phyloP scores from a whole-genome alignment of 2,113 vertebrate genomes.

The Prochilodus magdalenae region DNA sequence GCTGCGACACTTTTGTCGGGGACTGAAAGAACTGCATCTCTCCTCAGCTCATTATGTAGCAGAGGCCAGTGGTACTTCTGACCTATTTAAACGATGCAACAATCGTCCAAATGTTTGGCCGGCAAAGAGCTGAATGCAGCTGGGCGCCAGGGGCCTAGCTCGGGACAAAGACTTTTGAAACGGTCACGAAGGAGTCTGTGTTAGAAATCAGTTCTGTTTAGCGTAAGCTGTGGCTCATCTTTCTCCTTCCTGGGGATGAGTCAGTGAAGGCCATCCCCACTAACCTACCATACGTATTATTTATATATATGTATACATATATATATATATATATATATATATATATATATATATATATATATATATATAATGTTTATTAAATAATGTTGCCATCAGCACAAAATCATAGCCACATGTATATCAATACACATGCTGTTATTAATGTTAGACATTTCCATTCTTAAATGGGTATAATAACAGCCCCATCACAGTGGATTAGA shows the following conservation, averaged over 20 bases:
- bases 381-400: no score
- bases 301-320: no score
- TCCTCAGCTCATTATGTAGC: slow-evolving; percentile 69
- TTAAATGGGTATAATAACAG: no score
- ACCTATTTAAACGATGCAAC: slow-evolving; percentile 68
- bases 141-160: slow-evolving; percentile 21
- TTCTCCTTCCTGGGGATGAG: slow-evolving; percentile 41
- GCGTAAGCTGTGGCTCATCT: slow-evolving; percentile 34
- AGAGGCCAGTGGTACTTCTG: slow-evolving; percentile 59
- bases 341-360: no score
- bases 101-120: slow-evolving; percentile 56
- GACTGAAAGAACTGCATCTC: slow-evolving; percentile 74
- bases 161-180: slow-evolving; percentile 52
- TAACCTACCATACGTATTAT: no score
- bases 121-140: slow-evolving; percentile 32
- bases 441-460: no score
- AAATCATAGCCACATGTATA: no score
- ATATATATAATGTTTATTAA: no score
- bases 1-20: slow-evolving; percentile 73
- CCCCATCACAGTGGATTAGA: no score
- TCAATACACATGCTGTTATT: no score
- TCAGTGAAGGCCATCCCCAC: slow-evolving; percentile 26
- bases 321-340: no score
- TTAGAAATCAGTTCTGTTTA: slow-evolving; percentile 41
- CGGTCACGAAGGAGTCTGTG: slow-evolving; percentile 14